These are phyloP conservation scores for Antidorcas marsupialis DNA, from an alignment of 2,113 vertebrate species.

Conservation along the genomic window DNA sequence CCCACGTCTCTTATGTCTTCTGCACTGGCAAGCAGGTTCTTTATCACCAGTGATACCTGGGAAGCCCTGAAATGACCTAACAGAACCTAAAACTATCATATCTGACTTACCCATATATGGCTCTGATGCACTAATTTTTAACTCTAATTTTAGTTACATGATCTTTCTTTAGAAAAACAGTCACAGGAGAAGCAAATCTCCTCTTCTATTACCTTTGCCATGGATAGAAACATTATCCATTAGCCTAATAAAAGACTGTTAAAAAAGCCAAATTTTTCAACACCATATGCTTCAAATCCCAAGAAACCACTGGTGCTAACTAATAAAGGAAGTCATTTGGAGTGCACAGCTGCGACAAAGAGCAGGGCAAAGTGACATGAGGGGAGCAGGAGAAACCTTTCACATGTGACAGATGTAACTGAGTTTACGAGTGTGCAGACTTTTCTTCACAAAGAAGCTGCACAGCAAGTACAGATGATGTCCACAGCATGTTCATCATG, in stretches of 20 bases:
- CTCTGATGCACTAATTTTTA: background rate
- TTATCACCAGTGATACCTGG: background rate
- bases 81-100: background rate
- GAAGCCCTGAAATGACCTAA: background rate
- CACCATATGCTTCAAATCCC: constrained; percentile 64
- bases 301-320: constrained; percentile 63
- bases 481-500: constrained; percentile 55
- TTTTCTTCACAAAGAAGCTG: constrained; percentile 64
- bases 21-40: background rate
- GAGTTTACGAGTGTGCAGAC: constrained; percentile 63
- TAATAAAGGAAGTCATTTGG: constrained; percentile 80
- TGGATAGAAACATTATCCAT: constrained; percentile 26
- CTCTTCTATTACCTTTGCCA: background rate
- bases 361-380: constrained; percentile 73
- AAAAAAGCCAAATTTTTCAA: constrained; percentile 68
- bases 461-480: constrained; percentile 60
- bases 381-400: constrained; percentile 77
- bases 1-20: background rate
- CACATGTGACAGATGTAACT: constrained; percentile 76
- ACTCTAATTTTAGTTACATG: background rate
- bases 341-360: constrained; percentile 76
- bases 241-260: constrained; percentile 42
- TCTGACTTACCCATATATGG: background rate
- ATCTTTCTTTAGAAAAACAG: background rate
- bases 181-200: background rate